These are phyloP conservation scores for Cephus cinctus DNA, from an alignment of 1,140 invertebrate species.

Conservation along the genomic window DNA sequence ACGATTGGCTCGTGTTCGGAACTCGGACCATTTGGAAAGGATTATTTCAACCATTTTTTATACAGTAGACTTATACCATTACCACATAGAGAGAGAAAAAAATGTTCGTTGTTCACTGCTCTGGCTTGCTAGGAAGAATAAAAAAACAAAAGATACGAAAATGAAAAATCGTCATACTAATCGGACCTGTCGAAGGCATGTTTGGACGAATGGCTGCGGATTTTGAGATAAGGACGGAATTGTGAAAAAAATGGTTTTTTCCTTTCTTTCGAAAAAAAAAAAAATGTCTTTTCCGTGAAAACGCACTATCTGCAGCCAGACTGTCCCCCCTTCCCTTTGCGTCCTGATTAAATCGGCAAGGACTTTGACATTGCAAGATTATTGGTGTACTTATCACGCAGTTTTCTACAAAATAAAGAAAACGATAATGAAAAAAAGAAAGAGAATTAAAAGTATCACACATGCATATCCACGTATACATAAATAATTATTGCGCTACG, in stretches of 20 bases:
- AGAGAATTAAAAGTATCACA: too few relatives aligned
- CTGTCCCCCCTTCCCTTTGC: conserved; percentile 33
- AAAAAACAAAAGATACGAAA: conserved; percentile 2
- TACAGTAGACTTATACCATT: conserved; percentile 37
- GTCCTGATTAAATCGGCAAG: conserved; percentile 44
- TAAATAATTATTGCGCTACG: too few relatives aligned
- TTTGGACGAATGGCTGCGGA: too few relatives aligned
- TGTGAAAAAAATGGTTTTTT: too few relatives aligned
- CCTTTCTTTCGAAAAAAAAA: too few relatives aligned
- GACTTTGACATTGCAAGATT: conserved; percentile 51
- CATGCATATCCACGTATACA: too few relatives aligned
- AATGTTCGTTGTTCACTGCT: conserved; percentile 48
- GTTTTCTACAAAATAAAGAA: conserved; percentile 55
- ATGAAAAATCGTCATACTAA: conserved; percentile 12
- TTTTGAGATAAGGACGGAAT: too few relatives aligned
- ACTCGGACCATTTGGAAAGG: too few relatives aligned
- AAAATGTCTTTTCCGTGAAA: conserved; percentile 11
- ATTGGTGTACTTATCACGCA: conserved; percentile 55
- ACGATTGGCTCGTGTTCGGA: too few relatives aligned
- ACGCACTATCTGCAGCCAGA: conserved; percentile 20
- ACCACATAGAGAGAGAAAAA: conserved; percentile 32
- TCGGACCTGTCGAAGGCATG: too few relatives aligned
- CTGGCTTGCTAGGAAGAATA: conserved; percentile 42
- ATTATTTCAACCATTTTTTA: conserved; percentile 35
- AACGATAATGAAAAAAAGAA: conserved; percentile 47